Evolutionary conservation across 1,140 invertebrate species (phyloP), one percentile per base, ranked within the genome.

Genomic region (Lanistes nyassanus): DNA sequence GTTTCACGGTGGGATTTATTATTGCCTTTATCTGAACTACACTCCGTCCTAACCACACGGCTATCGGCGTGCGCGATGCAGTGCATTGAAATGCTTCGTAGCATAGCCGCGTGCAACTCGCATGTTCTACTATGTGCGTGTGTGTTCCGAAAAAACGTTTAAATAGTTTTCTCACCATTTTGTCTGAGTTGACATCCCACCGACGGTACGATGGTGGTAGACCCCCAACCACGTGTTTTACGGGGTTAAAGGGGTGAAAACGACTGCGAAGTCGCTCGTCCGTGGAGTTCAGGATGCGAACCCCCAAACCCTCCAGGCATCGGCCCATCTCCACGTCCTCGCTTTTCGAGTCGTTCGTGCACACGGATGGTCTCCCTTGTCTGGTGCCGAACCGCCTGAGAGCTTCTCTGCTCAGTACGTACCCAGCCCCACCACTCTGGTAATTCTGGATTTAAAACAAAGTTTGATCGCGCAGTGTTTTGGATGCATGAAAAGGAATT

Each of bases 261-360:
- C 96, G 91, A 0, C 95, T 95, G 16, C 96, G 91, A 0, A 95
- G 94, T 55, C 93, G 89, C 0, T 91, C 89, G 90, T 98, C 97
- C 6, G 96, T 76, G 0, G 95, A 94, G 84, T 98, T 96, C 80
- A 94, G 95, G 2, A 96, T 95, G 64, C 92, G 91, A 0, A 98
- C 96, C 0, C 94, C 94, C 9, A 98, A 91, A 70, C 93, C 94
- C 83, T 96, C 93, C 78, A 99, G 86, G 85, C 97, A 98, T 85
- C 94, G 94, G 83, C 96, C 96, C 90, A 98, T 96, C 88, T 97
- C 95, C 0, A 96, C 96, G 87, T 98, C 97, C 87, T 98, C 97
- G 0, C 94, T 93, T 13, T 94, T 95, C 23, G 91, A 92, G 79
- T 93, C 91, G 76, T 93, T 92, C 51, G 90, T 55, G 60, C 85